Base-by-base conservation (phyloP, 2,797 vertebrate genomes). In the Eupleurogrammus muticus region DNA sequence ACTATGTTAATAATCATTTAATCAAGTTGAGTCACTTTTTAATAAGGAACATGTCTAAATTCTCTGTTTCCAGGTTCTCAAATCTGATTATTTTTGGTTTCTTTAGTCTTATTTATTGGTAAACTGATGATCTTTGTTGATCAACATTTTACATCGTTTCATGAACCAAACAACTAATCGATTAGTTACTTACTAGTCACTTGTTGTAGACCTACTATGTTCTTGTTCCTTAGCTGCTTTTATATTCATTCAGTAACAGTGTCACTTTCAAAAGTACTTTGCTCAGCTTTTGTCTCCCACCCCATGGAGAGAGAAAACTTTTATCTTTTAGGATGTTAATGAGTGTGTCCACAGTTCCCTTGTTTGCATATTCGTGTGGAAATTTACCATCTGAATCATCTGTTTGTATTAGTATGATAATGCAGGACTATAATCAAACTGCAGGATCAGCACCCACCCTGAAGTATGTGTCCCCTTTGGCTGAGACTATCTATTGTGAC, bases 401-500 rank as follows among this genome's bases (percentile, higher is more conserved):
- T 51, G 0, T 76, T 61, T 66, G 16, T n/a, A 70, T 73, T 32
- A 0, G 2, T 9, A 59, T 74, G 23, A 40, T 71, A 66, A 60
- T 68, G 28, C 0, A 0, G n/a, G 10, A 17, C 23, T 69, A 36
- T 38, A 52, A 47, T 50, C 34, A 36, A 5, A 42, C 23, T 48
- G 16, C 16, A 49, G 1, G 23, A 68, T 66, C 20, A 51, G n/a
- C 50, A 28, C 34, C 73, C 17, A 52, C 11, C 21, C 19, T 36
- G 1, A 55, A 40, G 58, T 10, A 38, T 42, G 55, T 75, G 46
- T n/a, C n/a, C n/a, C 20, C 35, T 10, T 13, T 64, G 32, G 9
- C 32, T 47, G 1, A 44, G 16, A 16, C 17, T 48, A 9, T 35
- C 38, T 5, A 58, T 44, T 48, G 3, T 34, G 2, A 36, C 8